phyloP scores from a whole-genome alignment of 2,888 invertebrate species.

The Diachrysia chrysitis region DNA sequence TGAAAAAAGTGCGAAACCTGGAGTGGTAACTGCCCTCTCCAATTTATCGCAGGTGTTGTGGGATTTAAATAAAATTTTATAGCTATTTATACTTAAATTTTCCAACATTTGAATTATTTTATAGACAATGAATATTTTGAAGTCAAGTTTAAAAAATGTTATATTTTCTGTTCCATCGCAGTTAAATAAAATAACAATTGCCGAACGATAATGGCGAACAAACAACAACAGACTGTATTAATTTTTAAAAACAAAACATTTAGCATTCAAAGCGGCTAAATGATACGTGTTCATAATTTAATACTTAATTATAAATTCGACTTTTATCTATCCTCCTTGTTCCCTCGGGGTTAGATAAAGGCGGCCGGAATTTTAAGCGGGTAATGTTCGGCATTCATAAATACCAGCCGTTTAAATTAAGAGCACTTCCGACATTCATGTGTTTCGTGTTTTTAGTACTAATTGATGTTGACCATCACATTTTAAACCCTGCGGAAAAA shows the following conservation, averaged over 20 bases:
- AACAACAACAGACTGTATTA: neutral
- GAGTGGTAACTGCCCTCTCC: too few relatives aligned
- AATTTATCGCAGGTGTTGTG: too few relatives aligned
- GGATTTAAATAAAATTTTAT: too few relatives aligned
- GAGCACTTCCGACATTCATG: neutral
- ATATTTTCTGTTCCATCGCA: too few relatives aligned
- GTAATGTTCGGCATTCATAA: constrained; percentile 29
- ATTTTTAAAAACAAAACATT: constrained; percentile 13
- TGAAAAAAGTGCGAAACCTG: too few relatives aligned
- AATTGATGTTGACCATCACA: neutral
- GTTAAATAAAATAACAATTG: too few relatives aligned
- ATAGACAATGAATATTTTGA: too few relatives aligned
- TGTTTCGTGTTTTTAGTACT: neutral
- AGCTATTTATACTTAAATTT: too few relatives aligned
- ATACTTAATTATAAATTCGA: constrained; percentile 43
- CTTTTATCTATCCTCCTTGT: constrained; percentile 44
- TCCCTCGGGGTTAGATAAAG: constrained; percentile 23
- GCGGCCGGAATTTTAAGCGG: constrained; percentile 40
- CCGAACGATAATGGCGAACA: too few relatives aligned
- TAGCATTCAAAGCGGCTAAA: constrained; percentile 27
- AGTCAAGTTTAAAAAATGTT: too few relatives aligned
- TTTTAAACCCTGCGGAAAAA: neutral
- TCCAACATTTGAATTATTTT: too few relatives aligned
- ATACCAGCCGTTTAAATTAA: constrained; percentile 29
- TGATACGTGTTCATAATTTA: constrained; percentile 44